These are phyloP conservation scores for Paramormyrops hopkinsi DNA, from an alignment of 2,797 vertebrate species.

Conservation along the genomic window DNA sequence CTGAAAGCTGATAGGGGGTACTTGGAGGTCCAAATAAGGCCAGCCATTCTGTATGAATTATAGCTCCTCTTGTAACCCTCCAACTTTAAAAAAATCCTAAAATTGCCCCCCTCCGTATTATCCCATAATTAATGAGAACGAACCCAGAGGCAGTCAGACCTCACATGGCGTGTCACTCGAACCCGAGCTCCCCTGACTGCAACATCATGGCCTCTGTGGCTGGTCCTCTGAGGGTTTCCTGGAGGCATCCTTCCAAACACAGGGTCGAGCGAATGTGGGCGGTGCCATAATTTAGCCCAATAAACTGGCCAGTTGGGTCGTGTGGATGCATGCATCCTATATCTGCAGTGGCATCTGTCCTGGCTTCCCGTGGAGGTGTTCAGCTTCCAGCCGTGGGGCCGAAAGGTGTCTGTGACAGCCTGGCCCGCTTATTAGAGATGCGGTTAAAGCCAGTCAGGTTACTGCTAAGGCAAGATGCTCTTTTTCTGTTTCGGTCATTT, in stretches of 20 bases:
- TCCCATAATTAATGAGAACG: neutral
- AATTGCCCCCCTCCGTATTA: neutral
- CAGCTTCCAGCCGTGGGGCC: neutral
- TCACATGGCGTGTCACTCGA: neutral
- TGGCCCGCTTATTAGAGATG: neutral
- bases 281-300: neutral
- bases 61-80: neutral
- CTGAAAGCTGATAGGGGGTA: neutral
- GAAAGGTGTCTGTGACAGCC: neutral
- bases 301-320: neutral
- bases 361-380: neutral
- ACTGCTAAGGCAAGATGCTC: neutral
- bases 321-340: neutral
- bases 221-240: neutral
- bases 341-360: neutral
- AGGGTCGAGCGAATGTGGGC: too few species aligned
- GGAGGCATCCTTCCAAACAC: neutral
- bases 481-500: neutral
- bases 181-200: neutral
- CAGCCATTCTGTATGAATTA: neutral
- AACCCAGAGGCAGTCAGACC: neutral
- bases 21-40: neutral
- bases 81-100: neutral
- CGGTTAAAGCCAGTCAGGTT: constrained; percentile 4
- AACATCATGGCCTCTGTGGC: neutral